Evolutionary conservation across 1,140 invertebrate species (phyloP), one percentile per base, ranked within the genome.

Genomic region (Drosophila parabipectinata): DNA sequence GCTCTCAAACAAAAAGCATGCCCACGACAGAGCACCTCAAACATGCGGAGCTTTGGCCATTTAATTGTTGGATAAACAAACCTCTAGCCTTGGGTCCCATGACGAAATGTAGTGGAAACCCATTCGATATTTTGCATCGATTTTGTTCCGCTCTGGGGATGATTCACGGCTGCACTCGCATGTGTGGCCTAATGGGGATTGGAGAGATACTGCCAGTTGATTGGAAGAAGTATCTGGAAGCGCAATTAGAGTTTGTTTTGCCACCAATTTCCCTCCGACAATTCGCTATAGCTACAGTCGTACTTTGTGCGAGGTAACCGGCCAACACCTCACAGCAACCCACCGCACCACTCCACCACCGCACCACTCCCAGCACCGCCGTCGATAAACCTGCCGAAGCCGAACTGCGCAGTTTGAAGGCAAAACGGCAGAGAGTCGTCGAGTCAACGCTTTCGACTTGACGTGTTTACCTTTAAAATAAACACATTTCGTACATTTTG

Each of bases 381-480:
- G n/a, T 10, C 50, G 53, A 44, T 15, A 59, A 48, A 64, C 55
- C 51, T 59, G 72, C 73, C 77, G 55, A 78, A 87, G 72, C 64
- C 74, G 55, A 78, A 87, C 75, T 85, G 82, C 62, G 81, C 74
- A 77, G 64, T 77, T 76, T 72, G 41, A 63, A 50, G 66, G 66
- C 44, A 9, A 47, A 47, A 47, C 44, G 44, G 15, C 52, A 62
- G 39, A 53, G 69, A 82, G 79, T 75, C 69, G 51, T 18, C 64
- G 51, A 82, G 79, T 75, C 69, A 75, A 83, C 64, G 73, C 54
- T 85, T 83, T 56, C 37, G 51, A 34, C 45, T 77, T 62, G 77
- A 77, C 73, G 83, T 87, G 78, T 87, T 88, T 87, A 82, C 67
- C 75, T 82, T 88, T 76, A 76, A 82, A 79, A 87, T 87, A 87